phyloP scores from a whole-genome alignment of 2,888 invertebrate species.

The Camponotus fellah region DNA sequence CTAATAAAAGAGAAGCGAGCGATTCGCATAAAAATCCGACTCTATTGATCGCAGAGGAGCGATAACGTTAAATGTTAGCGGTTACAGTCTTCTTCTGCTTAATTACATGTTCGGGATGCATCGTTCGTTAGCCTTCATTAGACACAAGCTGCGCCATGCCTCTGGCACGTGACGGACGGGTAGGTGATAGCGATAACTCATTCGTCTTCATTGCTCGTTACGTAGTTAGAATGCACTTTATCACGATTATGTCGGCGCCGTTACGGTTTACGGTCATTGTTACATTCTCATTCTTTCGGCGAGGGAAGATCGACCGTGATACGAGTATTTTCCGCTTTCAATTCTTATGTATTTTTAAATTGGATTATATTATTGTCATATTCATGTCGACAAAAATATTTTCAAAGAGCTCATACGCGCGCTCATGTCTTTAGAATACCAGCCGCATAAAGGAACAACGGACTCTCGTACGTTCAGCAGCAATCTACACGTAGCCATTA shows the following conservation, averaged over 20 bases:
- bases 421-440: conserved; percentile 56
- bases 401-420: conserved; percentile 38
- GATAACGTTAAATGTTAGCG: conserved; percentile 33
- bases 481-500: conserved; percentile 78
- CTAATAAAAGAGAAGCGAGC: conserved; percentile 13
- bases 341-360: not conserved
- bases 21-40: conserved; percentile 15
- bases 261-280: conserved; percentile 30
- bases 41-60: not conserved
- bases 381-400: conserved; percentile 12
- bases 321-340: not conserved
- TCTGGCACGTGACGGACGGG: conserved; percentile 55
- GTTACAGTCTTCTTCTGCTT: conserved; percentile 55
- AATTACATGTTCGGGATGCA: conserved; percentile 76
- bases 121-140: conserved; percentile 81
- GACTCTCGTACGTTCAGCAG: conserved; percentile 73
- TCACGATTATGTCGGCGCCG: conserved; percentile 55
- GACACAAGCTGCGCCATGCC: conserved; percentile 72
- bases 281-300: not conserved
- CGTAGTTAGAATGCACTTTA: conserved; percentile 70
- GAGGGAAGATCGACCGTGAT: not conserved
- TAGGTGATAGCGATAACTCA: conserved; percentile 76
- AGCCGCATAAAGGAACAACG: conserved; percentile 70
- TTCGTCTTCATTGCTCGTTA: conserved; percentile 73
- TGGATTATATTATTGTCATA: not conserved